These are phyloP conservation scores for Aphelenchoides besseyi DNA, from an alignment of 1,140 invertebrate genomes.

Conservation along the genomic window DNA sequence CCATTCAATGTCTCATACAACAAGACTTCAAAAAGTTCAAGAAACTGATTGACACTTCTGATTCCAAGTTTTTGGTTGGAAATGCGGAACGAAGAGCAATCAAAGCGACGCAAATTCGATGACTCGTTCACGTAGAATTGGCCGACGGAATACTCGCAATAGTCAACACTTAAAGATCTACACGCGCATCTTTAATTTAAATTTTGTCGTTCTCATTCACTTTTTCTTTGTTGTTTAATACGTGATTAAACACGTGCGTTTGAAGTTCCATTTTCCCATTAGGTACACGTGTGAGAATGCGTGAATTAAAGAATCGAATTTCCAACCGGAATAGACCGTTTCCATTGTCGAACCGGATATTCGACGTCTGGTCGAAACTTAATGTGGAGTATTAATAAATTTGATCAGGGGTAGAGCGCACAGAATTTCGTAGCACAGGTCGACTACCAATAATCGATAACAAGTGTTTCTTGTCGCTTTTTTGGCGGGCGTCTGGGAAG, in stretches of 20 bases:
- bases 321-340: too few relatives aligned
- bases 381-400: too few relatives aligned
- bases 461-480: background rate
- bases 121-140: too few relatives aligned
- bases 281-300: too few relatives aligned
- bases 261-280: too few relatives aligned
- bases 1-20: background rate
- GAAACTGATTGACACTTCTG: background rate
- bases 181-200: background rate
- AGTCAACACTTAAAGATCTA: background rate
- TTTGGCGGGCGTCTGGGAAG: background rate
- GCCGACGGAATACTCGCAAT: too few relatives aligned
- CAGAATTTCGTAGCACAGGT: background rate
- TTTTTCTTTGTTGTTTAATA: background rate
- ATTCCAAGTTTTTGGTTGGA: background rate
- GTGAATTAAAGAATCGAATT: too few relatives aligned
- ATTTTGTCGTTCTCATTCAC: background rate
- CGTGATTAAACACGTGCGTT: background rate
- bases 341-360: too few relatives aligned
- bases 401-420: too few relatives aligned
- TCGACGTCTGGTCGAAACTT: too few relatives aligned
- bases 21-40: slow-evolving; percentile 1
- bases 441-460: background rate
- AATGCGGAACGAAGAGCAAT: background rate
- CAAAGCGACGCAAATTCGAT: background rate